phyloP scores from a whole-genome alignment of 2,888 invertebrate genomes.

The Xestia ashworthii region DNA sequence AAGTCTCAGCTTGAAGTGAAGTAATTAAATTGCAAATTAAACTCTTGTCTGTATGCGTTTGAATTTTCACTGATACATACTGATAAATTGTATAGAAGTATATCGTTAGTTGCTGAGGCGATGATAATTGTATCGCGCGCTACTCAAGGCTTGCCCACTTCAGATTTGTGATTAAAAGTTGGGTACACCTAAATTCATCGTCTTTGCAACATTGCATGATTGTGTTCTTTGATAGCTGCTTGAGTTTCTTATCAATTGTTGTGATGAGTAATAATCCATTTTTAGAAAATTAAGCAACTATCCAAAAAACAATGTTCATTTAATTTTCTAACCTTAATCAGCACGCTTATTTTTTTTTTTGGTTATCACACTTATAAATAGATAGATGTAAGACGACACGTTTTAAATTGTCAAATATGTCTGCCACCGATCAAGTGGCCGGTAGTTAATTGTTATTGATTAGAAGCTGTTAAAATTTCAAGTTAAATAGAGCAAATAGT shows the following conservation, averaged over 20 bases:
- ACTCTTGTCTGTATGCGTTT: slow-evolving; percentile 64
- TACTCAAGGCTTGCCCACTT: slow-evolving; percentile 43
- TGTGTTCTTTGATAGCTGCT: slow-evolving; percentile 59
- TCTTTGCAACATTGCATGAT: slow-evolving; percentile 66
- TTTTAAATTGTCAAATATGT: slow-evolving; percentile 74
- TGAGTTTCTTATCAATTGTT: slow-evolving; percentile 38
- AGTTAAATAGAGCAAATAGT: slow-evolving; percentile 62
- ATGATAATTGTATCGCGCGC: slow-evolving; percentile 50
- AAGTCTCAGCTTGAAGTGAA: slow-evolving; percentile 60
- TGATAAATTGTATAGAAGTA: slow-evolving; percentile 57
- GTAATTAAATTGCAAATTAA: slow-evolving; percentile 69
- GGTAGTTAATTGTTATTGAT: slow-evolving; percentile 72
- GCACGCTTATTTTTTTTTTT: slow-evolving; percentile 61
- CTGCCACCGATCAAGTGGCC: slow-evolving; percentile 73
- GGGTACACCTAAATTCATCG: slow-evolving; percentile 47
- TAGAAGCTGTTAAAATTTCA: slow-evolving; percentile 67
- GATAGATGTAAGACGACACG: slow-evolving; percentile 48
- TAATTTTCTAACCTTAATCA: slow-evolving; percentile 55
- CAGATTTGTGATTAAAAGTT: slow-evolving; percentile 43
- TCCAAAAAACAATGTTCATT: slow-evolving; percentile 47
- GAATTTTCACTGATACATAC: slow-evolving; percentile 68
- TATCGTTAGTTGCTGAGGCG: slow-evolving; percentile 60
- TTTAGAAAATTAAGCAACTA: slow-evolving; percentile 42
- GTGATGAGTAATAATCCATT: slow-evolving; percentile 21
- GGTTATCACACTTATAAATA: slow-evolving; percentile 48